These are phyloP conservation scores for Spongia lamella DNA, from an alignment of 37 sponge, comb jelly and placozoan species.

Conservation along the genomic window DNA sequence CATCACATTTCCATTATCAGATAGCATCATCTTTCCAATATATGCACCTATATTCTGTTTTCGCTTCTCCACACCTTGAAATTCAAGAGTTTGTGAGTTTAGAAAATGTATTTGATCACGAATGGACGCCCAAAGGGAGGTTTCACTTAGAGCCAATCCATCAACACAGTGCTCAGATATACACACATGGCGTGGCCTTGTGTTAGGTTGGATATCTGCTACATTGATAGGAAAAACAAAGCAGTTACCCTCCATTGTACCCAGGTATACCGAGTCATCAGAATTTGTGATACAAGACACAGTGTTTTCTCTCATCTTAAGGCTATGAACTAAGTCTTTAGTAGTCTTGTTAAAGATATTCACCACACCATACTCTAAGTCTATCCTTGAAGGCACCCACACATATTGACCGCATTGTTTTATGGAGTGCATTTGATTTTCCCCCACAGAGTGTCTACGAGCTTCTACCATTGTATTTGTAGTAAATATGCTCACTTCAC, in stretches of 20 bases:
- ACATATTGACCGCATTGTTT: not conserved
- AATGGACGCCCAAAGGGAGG: not conserved
- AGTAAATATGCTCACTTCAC: not conserved
- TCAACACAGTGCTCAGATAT: not conserved
- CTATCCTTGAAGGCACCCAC: not conserved
- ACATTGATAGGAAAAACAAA: not conserved
- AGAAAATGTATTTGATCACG: not conserved
- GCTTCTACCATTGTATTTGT: not conserved
- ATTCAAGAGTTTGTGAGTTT: not conserved
- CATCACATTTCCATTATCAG: not conserved
- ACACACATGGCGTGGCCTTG: not conserved
- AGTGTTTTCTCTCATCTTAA: not conserved
- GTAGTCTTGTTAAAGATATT: not conserved
- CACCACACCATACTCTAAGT: not conserved
- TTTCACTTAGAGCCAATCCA: not conserved
- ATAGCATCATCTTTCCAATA: not conserved
- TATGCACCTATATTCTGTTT: not conserved
- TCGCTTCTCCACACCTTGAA: not conserved
- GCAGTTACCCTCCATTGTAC: not conserved
- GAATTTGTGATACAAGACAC: not conserved
- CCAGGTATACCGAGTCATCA: not conserved
- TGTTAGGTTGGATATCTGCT: not conserved
- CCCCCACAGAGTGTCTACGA: not conserved
- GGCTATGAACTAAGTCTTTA: not conserved
- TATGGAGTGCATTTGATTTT: not conserved